These are phyloP conservation scores for Orycteropus afer DNA, from an alignment of 2,113 vertebrate genomes.

Conservation along the genomic window DNA sequence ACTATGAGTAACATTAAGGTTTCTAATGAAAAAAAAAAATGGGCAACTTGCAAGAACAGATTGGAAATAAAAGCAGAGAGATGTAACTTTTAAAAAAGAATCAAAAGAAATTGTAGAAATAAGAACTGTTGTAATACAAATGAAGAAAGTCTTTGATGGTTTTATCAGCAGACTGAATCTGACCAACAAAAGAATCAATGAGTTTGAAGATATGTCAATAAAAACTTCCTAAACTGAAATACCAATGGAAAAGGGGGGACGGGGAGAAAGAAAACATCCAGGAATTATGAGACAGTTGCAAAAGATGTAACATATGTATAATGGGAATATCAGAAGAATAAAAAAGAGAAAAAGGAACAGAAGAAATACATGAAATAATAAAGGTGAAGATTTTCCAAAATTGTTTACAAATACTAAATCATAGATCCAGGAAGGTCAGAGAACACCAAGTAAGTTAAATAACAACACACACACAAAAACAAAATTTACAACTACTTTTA, in stretches of 20 bases:
- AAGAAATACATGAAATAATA: too few relatives aligned
- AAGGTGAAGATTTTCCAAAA: too few relatives aligned
- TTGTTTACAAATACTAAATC: too few relatives aligned
- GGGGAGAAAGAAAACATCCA: neutral
- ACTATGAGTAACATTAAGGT: neutral
- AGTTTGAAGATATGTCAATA: neutral
- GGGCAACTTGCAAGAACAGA: neutral
- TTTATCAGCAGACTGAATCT: neutral
- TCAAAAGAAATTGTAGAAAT: neutral
- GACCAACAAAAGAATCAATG: neutral
- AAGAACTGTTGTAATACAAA: neutral
- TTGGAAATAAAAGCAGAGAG: neutral
- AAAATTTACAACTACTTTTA: neutral
- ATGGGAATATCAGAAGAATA: too few relatives aligned
- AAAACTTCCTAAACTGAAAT: neutral
- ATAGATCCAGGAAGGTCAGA: too few relatives aligned
- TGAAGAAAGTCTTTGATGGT: neutral
- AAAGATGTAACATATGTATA: neutral
- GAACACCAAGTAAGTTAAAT: neutral
- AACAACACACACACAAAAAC: too few relatives aligned
- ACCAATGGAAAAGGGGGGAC: neutral
- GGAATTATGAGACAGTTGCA: neutral
- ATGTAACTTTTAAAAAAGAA: neutral
- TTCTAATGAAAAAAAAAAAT: neutral
- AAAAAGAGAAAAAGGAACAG: too few relatives aligned